A percentile compares a stretch with the other conserved stretches of the same genome.
phyloP scores from a whole-genome alignment of 2,113 vertebrate genomes.

The Calcarius ornatus region DNA sequence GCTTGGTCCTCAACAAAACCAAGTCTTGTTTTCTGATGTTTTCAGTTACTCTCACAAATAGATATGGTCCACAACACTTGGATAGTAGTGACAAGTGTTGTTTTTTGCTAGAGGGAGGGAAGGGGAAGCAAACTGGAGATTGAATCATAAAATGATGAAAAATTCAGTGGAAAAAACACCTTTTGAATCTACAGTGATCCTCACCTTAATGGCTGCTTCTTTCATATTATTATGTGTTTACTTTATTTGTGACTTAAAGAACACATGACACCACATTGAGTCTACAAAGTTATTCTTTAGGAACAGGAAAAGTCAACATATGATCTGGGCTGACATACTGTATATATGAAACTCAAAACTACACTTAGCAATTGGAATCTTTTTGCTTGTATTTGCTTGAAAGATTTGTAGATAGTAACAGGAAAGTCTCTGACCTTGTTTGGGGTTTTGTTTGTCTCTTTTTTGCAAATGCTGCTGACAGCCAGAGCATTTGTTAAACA shows the following conservation, averaged over 20 bases:
- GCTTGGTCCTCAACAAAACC: neutral
- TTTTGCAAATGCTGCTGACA: constrained; percentile 54
- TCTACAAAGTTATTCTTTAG: neutral
- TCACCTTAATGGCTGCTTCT: neutral
- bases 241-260: neutral
- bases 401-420: neutral
- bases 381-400: neutral
- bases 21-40: neutral
- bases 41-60: neutral
- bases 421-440: neutral
- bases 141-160: neutral
- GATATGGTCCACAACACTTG: neutral
- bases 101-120: neutral
- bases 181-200: neutral
- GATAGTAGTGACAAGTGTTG: neutral
- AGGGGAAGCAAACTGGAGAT: neutral
- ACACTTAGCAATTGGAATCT: neutral
- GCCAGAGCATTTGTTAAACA: constrained; percentile 89
- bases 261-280: neutral
- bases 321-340: neutral
- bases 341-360: neutral
- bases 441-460: neutral
- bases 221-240: neutral
- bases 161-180: neutral
- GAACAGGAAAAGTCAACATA: neutral